Conservation (phyloP, 2,888 invertebrate species). For the Melanostoma mellinum region DNA sequence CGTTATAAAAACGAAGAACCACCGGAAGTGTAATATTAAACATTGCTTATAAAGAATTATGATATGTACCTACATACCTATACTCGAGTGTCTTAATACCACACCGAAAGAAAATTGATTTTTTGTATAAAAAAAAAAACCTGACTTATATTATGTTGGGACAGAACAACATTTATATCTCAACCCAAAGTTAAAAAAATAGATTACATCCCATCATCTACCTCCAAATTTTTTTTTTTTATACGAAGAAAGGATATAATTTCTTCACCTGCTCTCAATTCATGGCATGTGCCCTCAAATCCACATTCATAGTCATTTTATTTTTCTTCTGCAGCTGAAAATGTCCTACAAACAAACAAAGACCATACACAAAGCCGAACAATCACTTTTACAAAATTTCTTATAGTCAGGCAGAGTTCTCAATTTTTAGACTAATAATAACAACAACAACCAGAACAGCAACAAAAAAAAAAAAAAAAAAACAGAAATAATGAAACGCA, state of each 20-base stretch:
- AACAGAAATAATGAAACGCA: conserved; percentile 26
- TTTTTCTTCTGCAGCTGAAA: conserved; percentile 58
- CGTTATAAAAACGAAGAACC: too few relatives aligned
- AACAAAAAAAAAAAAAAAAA: conserved; percentile 17
- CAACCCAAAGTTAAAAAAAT: not conserved
- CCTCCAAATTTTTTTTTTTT: conserved; percentile 23
- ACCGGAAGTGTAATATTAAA: too few relatives aligned
- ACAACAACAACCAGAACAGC: not conserved
- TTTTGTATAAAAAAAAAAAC: too few relatives aligned
- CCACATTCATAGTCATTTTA: conserved; percentile 53
- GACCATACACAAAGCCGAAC: conserved; percentile 74
- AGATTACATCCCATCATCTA: not conserved
- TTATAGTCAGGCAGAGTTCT: conserved; percentile 29
- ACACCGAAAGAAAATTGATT: too few relatives aligned
- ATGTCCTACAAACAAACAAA: conserved; percentile 66
- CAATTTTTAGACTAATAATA: conserved; percentile 32
- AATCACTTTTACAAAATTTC: conserved; percentile 59
- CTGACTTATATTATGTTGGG: too few relatives aligned
- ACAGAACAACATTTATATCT: not conserved
- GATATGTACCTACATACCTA: too few relatives aligned
- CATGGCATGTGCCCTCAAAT: conserved; percentile 65
- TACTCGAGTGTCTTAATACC: too few relatives aligned
- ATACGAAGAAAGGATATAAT: conserved; percentile 37
- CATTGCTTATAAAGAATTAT: too few relatives aligned
- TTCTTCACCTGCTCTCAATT: conserved; percentile 68